Evolutionary conservation across 2,797 vertebrate species (phyloP).

Genomic region (Hybognathus amarus): DNA sequence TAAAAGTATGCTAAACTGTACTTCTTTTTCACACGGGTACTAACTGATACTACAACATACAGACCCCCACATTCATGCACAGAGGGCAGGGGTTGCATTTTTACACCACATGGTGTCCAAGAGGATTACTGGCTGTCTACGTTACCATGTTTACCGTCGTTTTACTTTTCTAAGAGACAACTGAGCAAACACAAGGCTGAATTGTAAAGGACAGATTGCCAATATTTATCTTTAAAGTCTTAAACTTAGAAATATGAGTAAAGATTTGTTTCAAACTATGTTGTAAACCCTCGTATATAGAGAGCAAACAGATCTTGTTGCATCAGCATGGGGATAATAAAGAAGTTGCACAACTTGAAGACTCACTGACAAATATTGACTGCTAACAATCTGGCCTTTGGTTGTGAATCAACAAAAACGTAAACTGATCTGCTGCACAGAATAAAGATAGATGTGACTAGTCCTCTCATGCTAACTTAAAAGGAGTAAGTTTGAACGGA

Average conservation of each 20-base stretch:
- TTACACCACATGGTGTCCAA: conserved; percentile 46
- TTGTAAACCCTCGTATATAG: background rate
- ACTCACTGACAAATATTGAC: conserved; percentile 15
- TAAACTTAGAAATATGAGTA: conserved; percentile 13
- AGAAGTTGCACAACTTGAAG: conserved; percentile 17
- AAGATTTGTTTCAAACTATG: conserved; percentile 8
- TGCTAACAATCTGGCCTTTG: conserved; percentile 18
- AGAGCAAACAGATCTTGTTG: conserved; percentile 13
- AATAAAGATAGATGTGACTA: conserved; percentile 1
- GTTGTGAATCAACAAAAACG: background rate
- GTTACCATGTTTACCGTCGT: background rate
- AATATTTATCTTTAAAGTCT: conserved; percentile 26
- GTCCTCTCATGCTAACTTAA: background rate
- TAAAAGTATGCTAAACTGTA: background rate
- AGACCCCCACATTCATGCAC: background rate
- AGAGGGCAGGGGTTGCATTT: conserved; percentile 32
- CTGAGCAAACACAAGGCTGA: conserved; percentile 41
- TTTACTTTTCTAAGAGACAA: conserved; percentile 32
- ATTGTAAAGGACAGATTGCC: conserved; percentile 27
- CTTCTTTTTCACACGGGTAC: background rate
- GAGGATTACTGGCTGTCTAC: background rate
- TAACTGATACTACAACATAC: background rate
- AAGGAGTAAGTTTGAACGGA: background rate
- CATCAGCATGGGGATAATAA: conserved; percentile 6
- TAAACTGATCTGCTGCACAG: background rate